phyloP scores from a whole-genome alignment of 2,113 vertebrate species.

The Mus spicilegus region DNA sequence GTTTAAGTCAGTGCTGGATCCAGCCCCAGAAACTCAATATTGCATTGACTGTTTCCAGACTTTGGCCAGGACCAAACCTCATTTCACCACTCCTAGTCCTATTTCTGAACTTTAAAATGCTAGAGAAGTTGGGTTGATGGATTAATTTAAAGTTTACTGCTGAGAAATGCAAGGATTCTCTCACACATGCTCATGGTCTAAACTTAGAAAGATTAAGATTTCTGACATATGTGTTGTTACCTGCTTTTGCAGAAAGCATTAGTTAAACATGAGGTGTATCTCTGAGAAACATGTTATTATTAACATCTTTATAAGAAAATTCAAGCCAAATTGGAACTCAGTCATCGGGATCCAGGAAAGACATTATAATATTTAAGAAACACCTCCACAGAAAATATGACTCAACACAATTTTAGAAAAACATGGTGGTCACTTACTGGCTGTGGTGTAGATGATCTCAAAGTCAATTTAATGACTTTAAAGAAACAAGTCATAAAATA shows the following conservation, averaged over 20 bases:
- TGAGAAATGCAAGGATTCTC: constrained; percentile 9
- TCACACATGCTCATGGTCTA: background rate
- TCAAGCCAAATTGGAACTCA: constrained; percentile 65
- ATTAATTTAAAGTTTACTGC: constrained; percentile 30
- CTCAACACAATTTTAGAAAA: constrained; percentile 78
- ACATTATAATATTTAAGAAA: constrained; percentile 81
- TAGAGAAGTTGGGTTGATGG: constrained; percentile 13
- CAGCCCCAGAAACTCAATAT: constrained; percentile 51
- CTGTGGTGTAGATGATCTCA: constrained; percentile 50
- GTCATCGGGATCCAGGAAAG: constrained; percentile 63
- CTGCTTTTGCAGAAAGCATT: constrained; percentile 28
- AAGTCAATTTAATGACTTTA: constrained; percentile 64
- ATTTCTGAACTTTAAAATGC: constrained; percentile 24
- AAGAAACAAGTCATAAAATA: constrained; percentile 67
- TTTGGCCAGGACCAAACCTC: constrained; percentile 26
- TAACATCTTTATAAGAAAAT: constrained; percentile 56
- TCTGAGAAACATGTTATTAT: constrained; percentile 58
- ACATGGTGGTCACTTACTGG: constrained; percentile 59
- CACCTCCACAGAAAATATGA: constrained; percentile 72
- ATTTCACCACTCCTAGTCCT: constrained; percentile 52
- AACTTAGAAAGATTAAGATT: background rate
- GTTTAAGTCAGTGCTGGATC: constrained; percentile 65
- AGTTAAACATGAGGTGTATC: constrained; percentile 50
- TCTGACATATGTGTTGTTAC: constrained; percentile 27
- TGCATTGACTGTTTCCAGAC: constrained; percentile 70